phyloP scores from a whole-genome alignment of 2,113 vertebrate genomes.

The Struthio camelus region DNA sequence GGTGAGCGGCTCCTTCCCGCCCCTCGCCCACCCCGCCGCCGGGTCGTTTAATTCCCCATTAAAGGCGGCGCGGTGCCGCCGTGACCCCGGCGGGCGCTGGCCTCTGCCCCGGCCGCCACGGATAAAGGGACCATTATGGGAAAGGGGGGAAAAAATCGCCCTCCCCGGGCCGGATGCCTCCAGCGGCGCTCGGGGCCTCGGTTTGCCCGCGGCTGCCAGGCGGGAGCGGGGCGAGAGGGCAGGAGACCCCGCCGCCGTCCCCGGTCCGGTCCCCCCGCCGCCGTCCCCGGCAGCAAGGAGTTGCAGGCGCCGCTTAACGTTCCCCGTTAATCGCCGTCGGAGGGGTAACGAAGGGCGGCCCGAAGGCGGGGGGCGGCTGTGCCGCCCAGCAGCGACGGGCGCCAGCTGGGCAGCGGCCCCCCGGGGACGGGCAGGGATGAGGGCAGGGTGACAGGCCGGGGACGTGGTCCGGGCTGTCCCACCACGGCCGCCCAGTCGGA shows the following conservation, averaged over 20 bases:
- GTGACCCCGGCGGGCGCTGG: constrained; percentile 49
- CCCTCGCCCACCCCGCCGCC: background rate
- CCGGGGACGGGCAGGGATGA: no score
- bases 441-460: no score
- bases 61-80: background rate
- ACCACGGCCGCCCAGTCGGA: background rate
- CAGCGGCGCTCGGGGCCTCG: no score
- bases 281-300: constrained; percentile 55
- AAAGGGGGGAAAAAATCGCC: constrained; percentile 19
- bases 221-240: background rate
- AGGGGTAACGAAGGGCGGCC: constrained; percentile 83
- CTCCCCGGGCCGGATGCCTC: background rate
- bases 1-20: background rate
- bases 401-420: no score
- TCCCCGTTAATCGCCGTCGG: constrained; percentile 88
- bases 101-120: constrained; percentile 69
- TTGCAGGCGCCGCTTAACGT: constrained; percentile 74
- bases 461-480: no score
- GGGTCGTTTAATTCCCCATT: constrained; percentile 69
- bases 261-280: background rate
- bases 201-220: background rate
- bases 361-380: constrained; percentile 61
- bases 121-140: constrained; percentile 72
- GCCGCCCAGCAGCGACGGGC: no score
- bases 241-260: no score